Evolutionary conservation across 2,797 vertebrate species (phyloP).

Genomic region (Heliangelus exortis): DNA sequence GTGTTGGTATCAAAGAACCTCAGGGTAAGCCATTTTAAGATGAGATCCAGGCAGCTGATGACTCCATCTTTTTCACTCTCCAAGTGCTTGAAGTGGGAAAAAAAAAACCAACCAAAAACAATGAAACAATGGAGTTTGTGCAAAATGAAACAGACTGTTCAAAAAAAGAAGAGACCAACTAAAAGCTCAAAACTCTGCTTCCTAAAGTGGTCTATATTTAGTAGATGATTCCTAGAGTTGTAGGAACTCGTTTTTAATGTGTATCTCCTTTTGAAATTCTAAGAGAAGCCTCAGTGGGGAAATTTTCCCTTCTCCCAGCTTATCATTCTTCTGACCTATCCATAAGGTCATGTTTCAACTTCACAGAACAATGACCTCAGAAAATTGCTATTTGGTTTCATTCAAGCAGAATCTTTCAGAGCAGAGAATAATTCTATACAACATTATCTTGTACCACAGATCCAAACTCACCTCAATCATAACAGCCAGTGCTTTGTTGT

Average conservation of each 20-base stretch:
- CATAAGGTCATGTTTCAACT: neutral
- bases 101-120: neutral
- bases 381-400: neutral
- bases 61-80: constrained; percentile 92
- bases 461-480: constrained; percentile 91
- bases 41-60: constrained; percentile 91
- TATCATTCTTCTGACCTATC: neutral
- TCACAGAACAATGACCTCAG: neutral
- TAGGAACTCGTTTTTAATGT: neutral
- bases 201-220: neutral
- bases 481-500: constrained; percentile 92
- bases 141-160: neutral
- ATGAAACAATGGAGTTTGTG: neutral
- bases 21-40: constrained; percentile 96
- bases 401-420: neutral
- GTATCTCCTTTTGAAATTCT: neutral
- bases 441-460: neutral
- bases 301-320: neutral
- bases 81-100: constrained; percentile 82
- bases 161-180: neutral
- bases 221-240: fast-evolving
- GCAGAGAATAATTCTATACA: neutral
- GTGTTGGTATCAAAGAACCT: constrained; percentile 99
- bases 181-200: neutral
- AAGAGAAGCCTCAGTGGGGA: neutral